Percentiles rank a stretch among this genome's conserved stretches.
Conservation (phyloP, 2,888 invertebrate species). For the Nebria brevicollis region DNA sequence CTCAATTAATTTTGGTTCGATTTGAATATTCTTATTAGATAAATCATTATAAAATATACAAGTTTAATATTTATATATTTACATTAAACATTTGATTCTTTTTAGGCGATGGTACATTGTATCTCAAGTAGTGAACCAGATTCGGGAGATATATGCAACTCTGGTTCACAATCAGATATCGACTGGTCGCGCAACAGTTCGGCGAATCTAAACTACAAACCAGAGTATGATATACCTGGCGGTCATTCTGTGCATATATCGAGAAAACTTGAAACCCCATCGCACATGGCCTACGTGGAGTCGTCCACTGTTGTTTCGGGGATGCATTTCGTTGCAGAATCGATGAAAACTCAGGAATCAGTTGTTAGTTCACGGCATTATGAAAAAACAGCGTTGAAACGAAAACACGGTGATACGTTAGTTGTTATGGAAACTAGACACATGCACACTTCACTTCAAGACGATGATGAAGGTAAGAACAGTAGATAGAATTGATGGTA, state of each 20-base stretch:
- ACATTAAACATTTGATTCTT: conserved; percentile 39
- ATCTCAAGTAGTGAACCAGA: conserved; percentile 88
- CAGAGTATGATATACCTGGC: conserved; percentile 55
- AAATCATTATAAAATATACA: neutral
- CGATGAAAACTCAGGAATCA: conserved; percentile 56
- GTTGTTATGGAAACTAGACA: conserved; percentile 61
- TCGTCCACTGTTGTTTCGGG: conserved; percentile 59
- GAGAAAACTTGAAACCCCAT: conserved; percentile 57
- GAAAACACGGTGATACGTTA: conserved; percentile 60
- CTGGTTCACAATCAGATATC: conserved; percentile 54
- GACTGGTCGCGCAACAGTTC: conserved; percentile 57
- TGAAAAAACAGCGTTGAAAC: conserved; percentile 58
- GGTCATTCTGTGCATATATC: conserved; percentile 53
- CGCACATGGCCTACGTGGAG: conserved; percentile 60
- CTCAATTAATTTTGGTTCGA: neutral
- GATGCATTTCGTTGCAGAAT: conserved; percentile 58
- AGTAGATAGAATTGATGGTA: conserved; percentile 7
- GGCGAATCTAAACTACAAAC: conserved; percentile 55
- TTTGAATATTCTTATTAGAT: neutral
- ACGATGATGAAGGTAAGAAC: conserved; percentile 59
- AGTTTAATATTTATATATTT: neutral
- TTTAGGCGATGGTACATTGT: conserved; percentile 85
- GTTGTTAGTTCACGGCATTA: conserved; percentile 59
- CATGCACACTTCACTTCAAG: conserved; percentile 59
- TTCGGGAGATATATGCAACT: conserved; percentile 64